Evolutionary conservation across 2,797 vertebrate genomes (phyloP).

Genomic region (Cygnus olor): DNA sequence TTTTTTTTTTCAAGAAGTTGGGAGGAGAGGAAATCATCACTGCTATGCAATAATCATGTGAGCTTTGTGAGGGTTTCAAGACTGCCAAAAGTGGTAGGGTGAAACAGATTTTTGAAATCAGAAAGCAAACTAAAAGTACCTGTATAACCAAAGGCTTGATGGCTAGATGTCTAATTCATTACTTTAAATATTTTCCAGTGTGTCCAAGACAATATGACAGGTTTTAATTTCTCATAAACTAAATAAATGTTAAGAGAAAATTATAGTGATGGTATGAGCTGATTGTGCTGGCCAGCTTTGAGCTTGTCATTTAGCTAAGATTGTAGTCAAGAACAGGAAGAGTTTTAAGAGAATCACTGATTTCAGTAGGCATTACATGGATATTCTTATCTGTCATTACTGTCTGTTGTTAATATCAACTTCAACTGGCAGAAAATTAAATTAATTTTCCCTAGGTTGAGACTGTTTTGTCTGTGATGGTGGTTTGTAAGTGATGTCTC

Average conservation of each 20-base stretch:
- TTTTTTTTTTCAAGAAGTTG: neutral
- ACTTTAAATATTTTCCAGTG: neutral
- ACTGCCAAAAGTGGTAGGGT: neutral
- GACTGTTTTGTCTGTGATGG: rapidly evolving
- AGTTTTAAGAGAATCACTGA: neutral
- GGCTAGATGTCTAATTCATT: neutral
- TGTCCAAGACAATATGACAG: neutral
- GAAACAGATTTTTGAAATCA: neutral
- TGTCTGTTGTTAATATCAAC: neutral
- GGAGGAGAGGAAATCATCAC: neutral
- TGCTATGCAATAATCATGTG: neutral
- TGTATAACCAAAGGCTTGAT: neutral
- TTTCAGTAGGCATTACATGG: neutral
- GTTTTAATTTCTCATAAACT: neutral
- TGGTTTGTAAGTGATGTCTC: neutral
- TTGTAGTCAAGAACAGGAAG: neutral
- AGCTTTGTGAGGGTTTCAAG: neutral
- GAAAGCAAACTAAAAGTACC: neutral
- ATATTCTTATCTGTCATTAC: rapidly evolving
- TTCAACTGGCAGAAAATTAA: neutral
- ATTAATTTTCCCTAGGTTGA: neutral
- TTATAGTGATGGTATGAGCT: neutral
- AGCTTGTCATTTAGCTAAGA: neutral
- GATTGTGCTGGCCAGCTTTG: neutral
- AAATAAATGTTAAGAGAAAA: neutral